Base-by-base conservation (phyloP, 2,888 invertebrate genomes). In the Erebia ligea region DNA sequence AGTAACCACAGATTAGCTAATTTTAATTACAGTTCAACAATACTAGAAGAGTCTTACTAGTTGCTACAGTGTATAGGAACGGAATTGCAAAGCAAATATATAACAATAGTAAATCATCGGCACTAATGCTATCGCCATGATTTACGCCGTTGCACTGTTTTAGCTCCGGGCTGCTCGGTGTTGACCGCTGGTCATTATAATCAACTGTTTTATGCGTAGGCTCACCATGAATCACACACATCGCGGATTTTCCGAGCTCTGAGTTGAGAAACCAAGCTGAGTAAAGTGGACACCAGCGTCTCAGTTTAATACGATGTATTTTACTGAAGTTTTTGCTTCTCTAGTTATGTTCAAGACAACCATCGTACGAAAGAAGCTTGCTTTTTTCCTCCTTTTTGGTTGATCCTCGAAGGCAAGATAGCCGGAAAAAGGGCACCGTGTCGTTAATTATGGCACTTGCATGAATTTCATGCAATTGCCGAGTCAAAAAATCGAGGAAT, bases 111-210 rank as follows among this genome's bases (percentile, higher is more conserved):
- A 79, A 82, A 78, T 79, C 78, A 76, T 78, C 54, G 74, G 70
- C 68, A 62, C 75, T 76, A 78, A 77, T 76, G 74, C 74, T 76
- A 78, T 81, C 81, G 80, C 54, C 17, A 76, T 78, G 78, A 83
- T 85, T 84, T 84, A 85, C 81, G 81, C 78, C 71, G 72, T 79
- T 78, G 78, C 79, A 74, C 79, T 79, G 80, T 81, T 84, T 84
- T 80, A 76, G 80, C 78, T 79, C 77, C 77, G 76, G 78, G 76
- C 75, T 70, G 76, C 72, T 78, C 79, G 80, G 80, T 82, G 82
- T 80, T 78, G 81, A 79, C 81, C 80, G 79, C 75, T 78, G 82
- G 81, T 83, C 85, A 82, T 84, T 85, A 82, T 81, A 83, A 80
- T 82, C 79, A 79, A 76, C 81, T 71, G 75, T 71, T 67, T 77